These are phyloP conservation scores for Anguilla rostrata DNA, from an alignment of 2,113 vertebrate species.

Conservation along the genomic window DNA sequence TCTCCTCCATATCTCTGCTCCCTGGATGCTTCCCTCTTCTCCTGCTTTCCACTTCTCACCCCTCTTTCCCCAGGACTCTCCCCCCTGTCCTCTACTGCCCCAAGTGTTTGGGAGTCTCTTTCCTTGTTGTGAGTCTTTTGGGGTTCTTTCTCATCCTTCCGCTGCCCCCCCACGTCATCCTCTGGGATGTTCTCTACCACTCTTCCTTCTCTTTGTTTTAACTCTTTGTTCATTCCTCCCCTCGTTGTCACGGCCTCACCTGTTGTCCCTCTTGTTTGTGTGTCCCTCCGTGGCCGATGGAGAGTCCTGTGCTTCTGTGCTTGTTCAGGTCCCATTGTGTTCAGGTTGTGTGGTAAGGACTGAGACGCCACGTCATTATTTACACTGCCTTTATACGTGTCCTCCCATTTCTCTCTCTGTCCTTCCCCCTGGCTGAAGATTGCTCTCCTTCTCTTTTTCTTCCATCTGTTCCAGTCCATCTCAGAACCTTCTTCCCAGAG, in stretches of 20 bases:
- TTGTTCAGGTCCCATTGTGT: neutral
- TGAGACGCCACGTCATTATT: neutral
- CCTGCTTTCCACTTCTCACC: neutral
- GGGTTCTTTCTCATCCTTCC: neutral
- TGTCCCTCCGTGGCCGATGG: neutral
- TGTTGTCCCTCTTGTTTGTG: slow-evolving; percentile 15
- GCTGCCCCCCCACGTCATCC: neutral
- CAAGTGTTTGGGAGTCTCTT: neutral
- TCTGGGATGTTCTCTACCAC: neutral
- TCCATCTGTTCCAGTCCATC: neutral
- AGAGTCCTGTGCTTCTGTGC: neutral
- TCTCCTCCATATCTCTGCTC: slow-evolving; percentile 25
- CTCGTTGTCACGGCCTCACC: neutral
- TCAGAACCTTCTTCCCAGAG: neutral
- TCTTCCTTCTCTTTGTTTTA: neutral
- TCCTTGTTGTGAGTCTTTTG: neutral
- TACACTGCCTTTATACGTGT: neutral
- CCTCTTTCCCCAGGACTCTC: neutral
- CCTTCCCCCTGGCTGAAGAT: neutral
- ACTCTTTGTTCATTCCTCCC: neutral
- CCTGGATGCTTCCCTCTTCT: slow-evolving; percentile 23
- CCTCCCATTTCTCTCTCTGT: neutral
- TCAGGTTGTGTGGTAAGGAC: neutral
- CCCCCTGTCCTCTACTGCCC: neutral
- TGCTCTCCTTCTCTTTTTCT: slow-evolving; percentile 1